Evolutionary conservation across 2,797 vertebrate species (phyloP).

Genomic region (Paramormyrops hopkinsi): DNA sequence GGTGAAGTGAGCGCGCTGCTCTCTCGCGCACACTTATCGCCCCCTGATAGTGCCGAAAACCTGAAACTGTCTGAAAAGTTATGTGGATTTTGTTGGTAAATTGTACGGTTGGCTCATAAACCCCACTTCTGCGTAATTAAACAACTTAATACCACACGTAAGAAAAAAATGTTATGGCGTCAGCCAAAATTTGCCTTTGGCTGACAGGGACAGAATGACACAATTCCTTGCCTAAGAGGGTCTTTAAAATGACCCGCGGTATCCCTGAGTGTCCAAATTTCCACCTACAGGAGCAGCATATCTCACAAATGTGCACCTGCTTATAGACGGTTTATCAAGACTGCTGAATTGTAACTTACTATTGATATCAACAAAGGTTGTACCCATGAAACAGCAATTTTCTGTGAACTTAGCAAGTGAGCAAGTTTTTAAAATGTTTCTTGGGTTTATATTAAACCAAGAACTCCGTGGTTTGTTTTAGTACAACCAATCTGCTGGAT

Average conservation of each 20-base stretch:
- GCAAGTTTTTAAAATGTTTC: background rate
- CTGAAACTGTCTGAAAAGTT: background rate
- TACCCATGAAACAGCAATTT: constrained; percentile 12
- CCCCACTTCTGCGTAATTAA: background rate
- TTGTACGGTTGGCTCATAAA: background rate
- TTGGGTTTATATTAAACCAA: background rate
- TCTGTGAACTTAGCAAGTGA: background rate
- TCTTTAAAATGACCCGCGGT: background rate
- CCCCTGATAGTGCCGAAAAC: background rate
- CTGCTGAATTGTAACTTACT: constrained; percentile 5
- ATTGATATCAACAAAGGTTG: constrained; percentile 4
- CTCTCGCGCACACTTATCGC: background rate
- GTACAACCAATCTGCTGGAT: background rate
- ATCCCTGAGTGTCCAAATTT: constrained; percentile 1
- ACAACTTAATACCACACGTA: background rate
- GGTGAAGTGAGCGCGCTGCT: background rate
- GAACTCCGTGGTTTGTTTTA: background rate
- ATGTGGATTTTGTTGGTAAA: background rate
- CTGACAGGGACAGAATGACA: constrained; percentile 12
- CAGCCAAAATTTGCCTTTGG: background rate
- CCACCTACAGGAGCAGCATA: constrained; percentile 6
- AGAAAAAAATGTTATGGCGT: background rate
- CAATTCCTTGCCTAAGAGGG: background rate
- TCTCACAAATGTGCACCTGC: background rate
- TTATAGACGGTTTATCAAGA: background rate